These are phyloP conservation scores for Epicampocera succincta DNA, from an alignment of 2,888 invertebrate species.

Conservation along the genomic window DNA sequence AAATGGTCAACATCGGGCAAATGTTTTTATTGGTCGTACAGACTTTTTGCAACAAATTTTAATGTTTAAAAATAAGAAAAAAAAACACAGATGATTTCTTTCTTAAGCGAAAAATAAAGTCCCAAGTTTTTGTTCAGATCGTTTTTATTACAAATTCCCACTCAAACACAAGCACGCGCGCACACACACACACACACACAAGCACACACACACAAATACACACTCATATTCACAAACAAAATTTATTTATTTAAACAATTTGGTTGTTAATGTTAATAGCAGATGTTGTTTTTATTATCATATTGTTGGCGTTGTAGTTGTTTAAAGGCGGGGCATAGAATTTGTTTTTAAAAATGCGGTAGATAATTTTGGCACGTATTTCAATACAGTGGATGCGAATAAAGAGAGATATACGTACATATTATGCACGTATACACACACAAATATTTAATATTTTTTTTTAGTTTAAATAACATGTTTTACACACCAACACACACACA, in stretches of 20 bases:
- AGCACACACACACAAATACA: no score
- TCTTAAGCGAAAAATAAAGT: conserved; percentile 28
- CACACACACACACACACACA: not conserved
- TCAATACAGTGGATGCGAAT: conserved; percentile 25
- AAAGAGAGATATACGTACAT: not conserved
- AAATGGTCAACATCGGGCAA: no score
- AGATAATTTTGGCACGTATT: conserved; percentile 65
- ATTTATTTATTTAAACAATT: conserved; percentile 33
- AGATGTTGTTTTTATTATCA: conserved; percentile 10
- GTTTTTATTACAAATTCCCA: conserved; percentile 8
- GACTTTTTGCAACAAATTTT: conserved; percentile 34
- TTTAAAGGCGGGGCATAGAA: conserved; percentile 63
- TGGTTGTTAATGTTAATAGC: conserved; percentile 39
- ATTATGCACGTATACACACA: not conserved
- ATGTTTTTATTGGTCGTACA: conserved; percentile 62
- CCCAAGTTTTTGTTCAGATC: conserved; percentile 49
- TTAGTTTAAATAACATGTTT: not conserved
- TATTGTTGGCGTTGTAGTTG: conserved; percentile 11
- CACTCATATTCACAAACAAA: not conserved
- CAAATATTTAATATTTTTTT: conserved; percentile 13
- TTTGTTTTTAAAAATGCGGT: conserved; percentile 32
- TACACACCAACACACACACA: not conserved
- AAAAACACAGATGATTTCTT: conserved; percentile 31
- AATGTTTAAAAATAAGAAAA: conserved; percentile 41
- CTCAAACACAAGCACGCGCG: not conserved